Conservation (phyloP, 2,888 invertebrate species). For the Balanococcus diminutus region DNA sequence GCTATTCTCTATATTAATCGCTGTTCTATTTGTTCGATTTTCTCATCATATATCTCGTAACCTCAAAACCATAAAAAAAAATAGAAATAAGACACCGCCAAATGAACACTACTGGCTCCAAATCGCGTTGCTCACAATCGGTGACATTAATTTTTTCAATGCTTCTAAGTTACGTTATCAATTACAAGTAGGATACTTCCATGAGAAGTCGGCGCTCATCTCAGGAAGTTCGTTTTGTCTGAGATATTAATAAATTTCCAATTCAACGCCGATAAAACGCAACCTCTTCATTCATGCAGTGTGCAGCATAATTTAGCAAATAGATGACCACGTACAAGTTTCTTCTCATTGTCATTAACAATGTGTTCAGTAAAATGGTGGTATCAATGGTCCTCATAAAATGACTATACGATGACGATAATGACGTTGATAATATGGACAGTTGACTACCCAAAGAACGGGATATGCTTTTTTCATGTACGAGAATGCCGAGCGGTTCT, state of each 20-base stretch:
- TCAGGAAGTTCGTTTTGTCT: neutral
- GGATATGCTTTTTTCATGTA: slow-evolving; percentile 8
- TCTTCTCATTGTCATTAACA: slow-evolving; percentile 20
- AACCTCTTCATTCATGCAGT: neutral
- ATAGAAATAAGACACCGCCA: neutral
- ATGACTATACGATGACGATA: slow-evolving; percentile 29
- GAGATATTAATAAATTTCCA: slow-evolving; percentile 7
- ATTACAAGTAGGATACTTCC: neutral
- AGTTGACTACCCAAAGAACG: slow-evolving; percentile 19
- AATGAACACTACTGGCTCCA: neutral
- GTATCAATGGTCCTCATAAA: neutral
- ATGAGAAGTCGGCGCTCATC: neutral
- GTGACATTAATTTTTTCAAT: neutral
- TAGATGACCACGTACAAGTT: slow-evolving; percentile 31
- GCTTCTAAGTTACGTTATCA: neutral
- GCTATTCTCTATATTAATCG: neutral
- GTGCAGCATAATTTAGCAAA: slow-evolving; percentile 20
- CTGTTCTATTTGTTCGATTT: neutral
- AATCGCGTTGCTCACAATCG: neutral
- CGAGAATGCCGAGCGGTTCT: slow-evolving; percentile 12
- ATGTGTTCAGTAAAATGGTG: slow-evolving; percentile 22
- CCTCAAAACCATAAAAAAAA: neutral
- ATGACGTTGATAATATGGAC: slow-evolving; percentile 17
- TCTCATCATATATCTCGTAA: neutral
- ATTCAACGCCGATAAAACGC: slow-evolving; percentile 9